Evolutionary conservation across 2,113 vertebrate genomes (phyloP).

Genomic region (Gallinago undulata): DNA sequence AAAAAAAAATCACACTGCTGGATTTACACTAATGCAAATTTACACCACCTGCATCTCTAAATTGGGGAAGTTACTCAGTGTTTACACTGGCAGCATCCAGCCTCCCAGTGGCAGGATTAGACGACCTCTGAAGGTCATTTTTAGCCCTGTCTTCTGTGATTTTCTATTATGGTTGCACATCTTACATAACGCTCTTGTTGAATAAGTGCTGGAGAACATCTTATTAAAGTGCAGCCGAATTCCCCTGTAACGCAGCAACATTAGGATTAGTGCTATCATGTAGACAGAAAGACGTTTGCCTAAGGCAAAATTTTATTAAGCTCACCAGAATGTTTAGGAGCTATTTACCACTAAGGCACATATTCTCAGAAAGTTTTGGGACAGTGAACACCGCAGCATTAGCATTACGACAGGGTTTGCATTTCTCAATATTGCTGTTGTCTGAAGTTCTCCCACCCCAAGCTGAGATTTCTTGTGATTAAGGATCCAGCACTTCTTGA

Average conservation of each 20-base stretch:
- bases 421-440: neutral
- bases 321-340: neutral
- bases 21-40: neutral
- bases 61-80: neutral
- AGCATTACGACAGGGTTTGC: neutral
- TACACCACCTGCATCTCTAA: neutral
- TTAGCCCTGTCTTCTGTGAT: slow-evolving; percentile 21
- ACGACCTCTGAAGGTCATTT: neutral
- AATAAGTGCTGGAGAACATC: neutral
- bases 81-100: neutral
- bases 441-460: neutral
- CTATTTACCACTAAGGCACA: neutral
- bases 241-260: fast-evolving
- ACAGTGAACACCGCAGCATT: neutral
- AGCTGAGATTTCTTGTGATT: neutral
- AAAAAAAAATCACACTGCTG: neutral
- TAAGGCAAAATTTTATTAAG: neutral
- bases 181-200: neutral
- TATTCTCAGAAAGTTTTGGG: neutral
- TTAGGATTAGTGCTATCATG: neutral
- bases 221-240: neutral
- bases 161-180: neutral
- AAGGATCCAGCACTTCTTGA: neutral
- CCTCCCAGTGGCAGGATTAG: neutral
- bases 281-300: neutral